Evolutionary conservation across 2,113 vertebrate genomes (phyloP), one percentile per base, ranked within the genome.

Genomic region (Cebidichthys violaceus): DNA sequence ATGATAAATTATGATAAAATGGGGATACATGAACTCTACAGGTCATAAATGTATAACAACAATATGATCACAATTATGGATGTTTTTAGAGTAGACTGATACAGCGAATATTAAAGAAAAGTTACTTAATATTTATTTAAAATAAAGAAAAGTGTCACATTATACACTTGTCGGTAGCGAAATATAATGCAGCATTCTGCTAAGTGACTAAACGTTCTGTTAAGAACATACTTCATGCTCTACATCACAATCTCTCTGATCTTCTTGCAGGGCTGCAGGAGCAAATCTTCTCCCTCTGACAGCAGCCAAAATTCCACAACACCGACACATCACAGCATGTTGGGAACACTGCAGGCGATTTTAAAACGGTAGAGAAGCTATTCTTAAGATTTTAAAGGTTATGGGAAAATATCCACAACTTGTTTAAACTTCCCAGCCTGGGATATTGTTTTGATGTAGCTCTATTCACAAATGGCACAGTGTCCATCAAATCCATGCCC

Each of bases 401-500:
- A 78, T 14, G 72, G 60, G 18, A 83, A 77, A 84, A 78, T 61
- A 24, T 70, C 52, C 43, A 68, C 55, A 35, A 67, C 72, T 68
- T 64, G 22, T 74, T 69, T 70, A 20, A 73, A 41, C 59, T 54
- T 37, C 66, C 67, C 54, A 77, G 66, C 52, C 29, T 50, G 74
- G 79, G 69, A 80, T 81, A 8, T 70, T 72, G 68, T 61, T 74
- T 71, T 75, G 91, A 45, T 72, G 47, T 73, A 66, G 71, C 79
- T 80, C 55, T 75, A 69, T 41, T 24, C 59, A 87, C 60, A 85
- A 86, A 84, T 79, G 75, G 83, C 83, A 81, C 61, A 78, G 69
- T 41, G 71, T 57, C 54, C 54, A 57, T 57, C 24, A 57, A 10
- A 57, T 81, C 71, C 67, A 86, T 82, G 80, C 83, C 61, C 61